These are phyloP conservation scores for Vultur gryphus DNA, from an alignment of 2,797 vertebrate species.

Conservation along the genomic window DNA sequence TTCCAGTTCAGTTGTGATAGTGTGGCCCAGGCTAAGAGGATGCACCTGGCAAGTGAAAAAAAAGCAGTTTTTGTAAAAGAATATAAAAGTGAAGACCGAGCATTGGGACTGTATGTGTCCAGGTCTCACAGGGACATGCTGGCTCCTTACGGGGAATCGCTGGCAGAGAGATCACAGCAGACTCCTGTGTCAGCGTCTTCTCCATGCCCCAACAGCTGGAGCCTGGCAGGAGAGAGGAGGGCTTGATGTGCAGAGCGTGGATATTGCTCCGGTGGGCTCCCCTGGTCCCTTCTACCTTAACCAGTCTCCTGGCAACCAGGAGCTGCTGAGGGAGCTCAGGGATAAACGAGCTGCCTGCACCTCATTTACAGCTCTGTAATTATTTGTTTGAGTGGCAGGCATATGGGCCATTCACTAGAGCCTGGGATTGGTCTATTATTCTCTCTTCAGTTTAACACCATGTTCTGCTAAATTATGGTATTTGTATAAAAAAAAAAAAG, in stretches of 20 bases:
- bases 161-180: background rate
- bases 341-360: background rate
- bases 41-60: background rate
- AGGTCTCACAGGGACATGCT: background rate
- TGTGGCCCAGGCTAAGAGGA: background rate
- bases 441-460: background rate
- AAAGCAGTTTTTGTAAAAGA: background rate
- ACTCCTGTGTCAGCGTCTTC: background rate
- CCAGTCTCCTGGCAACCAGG: background rate
- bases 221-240: background rate
- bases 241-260: rapidly evolving
- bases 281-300: background rate
- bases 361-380: background rate
- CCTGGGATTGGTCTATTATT: background rate
- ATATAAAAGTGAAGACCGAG: background rate
- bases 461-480: background rate
- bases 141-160: background rate
- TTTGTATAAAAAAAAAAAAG: background rate
- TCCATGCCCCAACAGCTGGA: background rate
- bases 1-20: background rate
- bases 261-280: background rate
- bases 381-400: background rate
- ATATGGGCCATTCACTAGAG: background rate
- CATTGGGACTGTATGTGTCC: background rate
- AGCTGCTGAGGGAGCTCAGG: background rate